A percentile compares a stretch with the other conserved stretches of the same genome.
Conservation (phyloP, 2,797 vertebrate genomes). For the Poeciliopsis infans region DNA sequence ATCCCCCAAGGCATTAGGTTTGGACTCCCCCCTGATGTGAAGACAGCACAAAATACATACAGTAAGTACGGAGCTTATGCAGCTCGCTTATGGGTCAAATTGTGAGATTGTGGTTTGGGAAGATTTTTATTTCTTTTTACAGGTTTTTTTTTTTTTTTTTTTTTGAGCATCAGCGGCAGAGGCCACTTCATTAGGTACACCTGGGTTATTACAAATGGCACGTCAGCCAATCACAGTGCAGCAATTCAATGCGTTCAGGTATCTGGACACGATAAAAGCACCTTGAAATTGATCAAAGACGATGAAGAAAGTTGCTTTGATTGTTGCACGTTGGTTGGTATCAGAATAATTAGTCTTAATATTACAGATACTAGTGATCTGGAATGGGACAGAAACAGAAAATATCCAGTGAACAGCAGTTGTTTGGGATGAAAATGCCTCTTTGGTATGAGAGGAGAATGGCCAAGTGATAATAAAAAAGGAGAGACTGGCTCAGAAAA, state of each 20-base stretch:
- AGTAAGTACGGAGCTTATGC: conserved; percentile 9
- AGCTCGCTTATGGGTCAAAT: conserved; percentile 54
- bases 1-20: conserved; percentile 36
- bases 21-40: conserved; percentile 50
- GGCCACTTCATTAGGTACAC: neutral
- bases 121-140: conserved; percentile 53
- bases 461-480: neutral
- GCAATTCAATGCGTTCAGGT: neutral
- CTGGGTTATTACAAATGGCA: neutral
- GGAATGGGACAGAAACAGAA: neutral
- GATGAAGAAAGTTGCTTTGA: neutral
- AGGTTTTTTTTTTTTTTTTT: conserved; percentile 39
- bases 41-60: conserved; percentile 35
- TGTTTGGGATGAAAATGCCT: neutral
- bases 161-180: conserved; percentile 27
- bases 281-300: neutral
- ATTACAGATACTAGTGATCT: neutral
- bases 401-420: neutral
- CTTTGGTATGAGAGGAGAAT: neutral
- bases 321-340: neutral
- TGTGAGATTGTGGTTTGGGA: conserved; percentile 28
- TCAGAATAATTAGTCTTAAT: neutral
- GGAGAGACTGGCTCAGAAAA: neutral
- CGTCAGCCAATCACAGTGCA: neutral
- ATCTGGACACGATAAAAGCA: neutral